Conservation (phyloP, 2,888 invertebrate genomes). For the Calephelis perditalis region DNA sequence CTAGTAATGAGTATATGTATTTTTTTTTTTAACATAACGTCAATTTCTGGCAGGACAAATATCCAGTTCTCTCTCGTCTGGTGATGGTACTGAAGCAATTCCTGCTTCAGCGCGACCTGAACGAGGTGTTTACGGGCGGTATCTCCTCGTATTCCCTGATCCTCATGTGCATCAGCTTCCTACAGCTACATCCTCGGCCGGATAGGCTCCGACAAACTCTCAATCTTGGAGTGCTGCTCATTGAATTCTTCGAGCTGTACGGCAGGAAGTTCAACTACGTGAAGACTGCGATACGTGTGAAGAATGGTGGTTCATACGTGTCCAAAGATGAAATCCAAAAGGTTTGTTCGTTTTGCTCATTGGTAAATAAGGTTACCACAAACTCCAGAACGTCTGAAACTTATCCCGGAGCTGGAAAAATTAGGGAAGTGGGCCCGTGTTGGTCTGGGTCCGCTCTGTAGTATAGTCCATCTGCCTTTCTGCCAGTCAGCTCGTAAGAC, state of each 20-base stretch:
- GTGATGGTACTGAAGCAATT: constrained; percentile 99
- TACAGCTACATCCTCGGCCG: constrained; percentile 93
- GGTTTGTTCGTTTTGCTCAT: constrained; percentile 34
- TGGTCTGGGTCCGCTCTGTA: too few species aligned
- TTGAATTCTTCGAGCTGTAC: constrained; percentile 98
- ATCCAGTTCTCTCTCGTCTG: constrained; percentile 94
- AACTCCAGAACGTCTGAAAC: too few species aligned
- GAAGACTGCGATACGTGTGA: constrained; percentile 94
- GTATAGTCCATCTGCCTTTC: too few species aligned
- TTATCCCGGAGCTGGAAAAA: too few species aligned
- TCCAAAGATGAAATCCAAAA: constrained; percentile 94
- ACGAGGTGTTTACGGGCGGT: constrained; percentile 99
- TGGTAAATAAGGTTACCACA: neutral
- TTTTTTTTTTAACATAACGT: neutral
- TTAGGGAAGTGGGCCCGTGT: too few species aligned
- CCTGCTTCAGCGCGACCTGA: constrained; percentile 96
- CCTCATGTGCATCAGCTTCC: constrained; percentile 98
- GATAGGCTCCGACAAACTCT: constrained; percentile 80
- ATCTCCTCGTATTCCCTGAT: constrained; percentile 99
- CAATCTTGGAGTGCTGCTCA: constrained; percentile 95
- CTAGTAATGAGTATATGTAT: too few species aligned
- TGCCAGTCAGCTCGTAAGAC: too few species aligned
- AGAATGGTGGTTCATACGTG: constrained; percentile 95
- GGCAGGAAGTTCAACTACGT: constrained; percentile 97
- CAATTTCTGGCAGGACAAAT: constrained; percentile 76